Percentiles rank a stretch among this genome's conserved stretches.
phyloP scores from a whole-genome alignment of 2,113 vertebrate species.

The Pycnonotus jocosus region DNA sequence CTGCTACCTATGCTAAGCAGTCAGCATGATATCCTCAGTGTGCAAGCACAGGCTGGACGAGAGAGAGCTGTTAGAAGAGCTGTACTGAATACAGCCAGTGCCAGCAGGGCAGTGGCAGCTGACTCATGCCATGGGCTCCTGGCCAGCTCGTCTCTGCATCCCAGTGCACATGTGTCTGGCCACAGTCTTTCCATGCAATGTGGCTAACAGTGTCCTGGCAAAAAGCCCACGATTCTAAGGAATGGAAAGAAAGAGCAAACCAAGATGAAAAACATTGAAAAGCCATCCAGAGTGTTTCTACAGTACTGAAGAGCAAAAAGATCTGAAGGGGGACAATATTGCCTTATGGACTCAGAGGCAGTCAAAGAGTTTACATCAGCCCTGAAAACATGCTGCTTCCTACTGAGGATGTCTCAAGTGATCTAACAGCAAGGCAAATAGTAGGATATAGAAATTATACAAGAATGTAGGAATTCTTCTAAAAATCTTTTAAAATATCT shows the following conservation, averaged over 20 bases:
- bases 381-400: neutral
- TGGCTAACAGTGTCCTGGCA: neutral
- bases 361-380: neutral
- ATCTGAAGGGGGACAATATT: neutral
- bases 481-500: neutral
- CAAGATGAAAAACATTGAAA: neutral
- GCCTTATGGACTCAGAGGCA: neutral
- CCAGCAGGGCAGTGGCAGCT: neutral
- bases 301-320: neutral
- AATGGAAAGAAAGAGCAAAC: neutral
- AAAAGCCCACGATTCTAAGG: neutral
- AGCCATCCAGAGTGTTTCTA: neutral
- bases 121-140: fast-evolving
- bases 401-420: neutral
- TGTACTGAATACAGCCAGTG: neutral
- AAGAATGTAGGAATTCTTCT: neutral
- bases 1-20: neutral
- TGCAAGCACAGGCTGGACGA: neutral
- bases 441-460: neutral
- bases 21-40: neutral
- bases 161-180: neutral
- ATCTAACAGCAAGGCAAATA: neutral
- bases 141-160: neutral
- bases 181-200: neutral
- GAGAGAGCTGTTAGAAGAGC: neutral